These are phyloP conservation scores for Hydrophis major DNA, from an alignment of 2,797 vertebrate genomes.

Conservation along the genomic window DNA sequence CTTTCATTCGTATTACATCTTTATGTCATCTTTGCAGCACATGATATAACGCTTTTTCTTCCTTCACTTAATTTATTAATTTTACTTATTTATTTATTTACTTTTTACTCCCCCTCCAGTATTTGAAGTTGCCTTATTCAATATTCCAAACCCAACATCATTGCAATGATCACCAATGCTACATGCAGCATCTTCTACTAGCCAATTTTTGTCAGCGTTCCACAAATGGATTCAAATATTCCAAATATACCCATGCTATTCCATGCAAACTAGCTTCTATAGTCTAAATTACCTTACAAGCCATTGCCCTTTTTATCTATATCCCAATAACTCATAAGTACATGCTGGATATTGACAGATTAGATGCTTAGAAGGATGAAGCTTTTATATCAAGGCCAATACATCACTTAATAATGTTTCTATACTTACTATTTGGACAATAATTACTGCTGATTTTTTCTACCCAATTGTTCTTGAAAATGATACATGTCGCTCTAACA, in stretches of 20 bases:
- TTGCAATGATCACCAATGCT: neutral
- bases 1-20: neutral
- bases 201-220: neutral
- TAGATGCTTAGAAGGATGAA: neutral
- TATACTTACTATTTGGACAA: neutral
- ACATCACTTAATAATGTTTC: neutral
- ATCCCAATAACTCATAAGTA: neutral
- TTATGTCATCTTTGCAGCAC: neutral
- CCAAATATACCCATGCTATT: neutral
- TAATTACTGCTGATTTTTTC: neutral
- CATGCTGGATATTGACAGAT: neutral
- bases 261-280: neutral
- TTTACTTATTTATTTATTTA: neutral
- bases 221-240: neutral
- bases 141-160: neutral
- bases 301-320: neutral
- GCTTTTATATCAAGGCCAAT: neutral
- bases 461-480: neutral
- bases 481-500: neutral
- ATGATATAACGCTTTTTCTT: neutral
- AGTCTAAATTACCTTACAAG: neutral
- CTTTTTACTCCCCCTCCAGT: neutral
- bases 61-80: neutral
- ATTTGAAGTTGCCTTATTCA: neutral
- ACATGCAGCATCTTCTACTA: neutral